Percentiles rank a stretch among this genome's conserved stretches.
Conservation (phyloP, 64 coral and sea anemone species). For the Montipora efflorescens region DNA sequence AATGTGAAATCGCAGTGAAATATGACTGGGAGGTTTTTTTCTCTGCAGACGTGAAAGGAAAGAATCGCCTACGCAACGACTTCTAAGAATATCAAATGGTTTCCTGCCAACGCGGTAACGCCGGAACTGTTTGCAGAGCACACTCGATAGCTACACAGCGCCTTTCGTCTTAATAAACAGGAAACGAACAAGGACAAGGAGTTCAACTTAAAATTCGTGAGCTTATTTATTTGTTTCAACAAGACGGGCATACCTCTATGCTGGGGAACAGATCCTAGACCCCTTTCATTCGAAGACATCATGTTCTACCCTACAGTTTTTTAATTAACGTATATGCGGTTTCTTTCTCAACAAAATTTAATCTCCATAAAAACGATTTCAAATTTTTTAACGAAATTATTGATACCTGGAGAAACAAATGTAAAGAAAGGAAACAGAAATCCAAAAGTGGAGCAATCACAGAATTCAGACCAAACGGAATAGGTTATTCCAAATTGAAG, state of each 20-base stretch:
- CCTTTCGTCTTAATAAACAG: conserved; percentile 13
- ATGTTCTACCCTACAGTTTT: background rate
- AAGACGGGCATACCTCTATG: background rate
- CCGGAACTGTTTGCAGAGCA: conserved; percentile 20
- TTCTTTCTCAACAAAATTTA: background rate
- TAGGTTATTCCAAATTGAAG: too few species aligned
- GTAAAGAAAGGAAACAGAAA: too few species aligned
- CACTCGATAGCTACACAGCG: background rate
- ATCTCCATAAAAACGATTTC: background rate
- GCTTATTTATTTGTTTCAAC: background rate
- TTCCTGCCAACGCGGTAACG: background rate
- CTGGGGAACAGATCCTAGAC: too few species aligned
- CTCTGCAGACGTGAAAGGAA: conserved; percentile 1
- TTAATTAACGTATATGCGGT: background rate
- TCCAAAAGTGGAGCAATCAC: too few species aligned
- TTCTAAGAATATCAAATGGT: conserved; percentile 8
- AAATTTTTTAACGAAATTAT: background rate
- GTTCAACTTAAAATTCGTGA: background rate
- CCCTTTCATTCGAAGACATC: too few species aligned
- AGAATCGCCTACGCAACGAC: background rate
- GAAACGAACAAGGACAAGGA: background rate
- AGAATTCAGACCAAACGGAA: too few species aligned
- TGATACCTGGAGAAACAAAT: too few species aligned
- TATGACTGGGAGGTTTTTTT: background rate
- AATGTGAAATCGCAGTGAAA: conserved; percentile 16